These are phyloP conservation scores for Montipora efflorescens DNA, from an alignment of 64 coral and sea anemone species.

Conservation along the genomic window DNA sequence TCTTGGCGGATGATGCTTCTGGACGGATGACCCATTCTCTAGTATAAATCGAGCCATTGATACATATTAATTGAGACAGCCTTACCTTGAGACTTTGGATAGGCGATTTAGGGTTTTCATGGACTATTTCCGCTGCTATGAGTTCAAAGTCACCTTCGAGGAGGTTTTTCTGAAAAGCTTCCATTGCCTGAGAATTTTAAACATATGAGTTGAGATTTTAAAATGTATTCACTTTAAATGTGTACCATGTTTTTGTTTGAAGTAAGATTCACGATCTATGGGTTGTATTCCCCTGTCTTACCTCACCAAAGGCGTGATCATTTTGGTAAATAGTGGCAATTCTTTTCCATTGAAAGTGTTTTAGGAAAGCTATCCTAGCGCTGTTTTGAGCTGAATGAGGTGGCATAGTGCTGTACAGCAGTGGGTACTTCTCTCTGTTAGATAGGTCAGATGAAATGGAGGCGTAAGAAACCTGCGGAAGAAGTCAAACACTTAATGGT, in stretches of 20 bases:
- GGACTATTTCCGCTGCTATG: conserved; percentile 53
- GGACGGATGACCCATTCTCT: too few relatives aligned
- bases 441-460: conserved; percentile 22
- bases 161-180: conserved; percentile 29
- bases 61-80: not conserved
- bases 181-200: conserved; percentile 54
- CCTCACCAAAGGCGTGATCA: conserved; percentile 40
- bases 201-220: not conserved
- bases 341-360: conserved; percentile 58
- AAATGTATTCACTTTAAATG: too few relatives aligned
- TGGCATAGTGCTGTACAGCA: conserved; percentile 57
- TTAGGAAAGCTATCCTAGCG: conserved; percentile 61
- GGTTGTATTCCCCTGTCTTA: not conserved
- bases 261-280: too few relatives aligned
- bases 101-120: conserved; percentile 17
- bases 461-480: conserved; percentile 69
- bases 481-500: not conserved
- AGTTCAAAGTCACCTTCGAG: conserved; percentile 39
- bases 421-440: conserved; percentile 29
- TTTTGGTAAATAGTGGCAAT: conserved; percentile 67
- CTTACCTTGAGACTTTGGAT: conserved; percentile 46
- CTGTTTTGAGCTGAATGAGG: conserved; percentile 43
- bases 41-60: too few relatives aligned
- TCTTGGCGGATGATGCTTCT: too few relatives aligned
- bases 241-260: too few relatives aligned